A percentile compares a stretch with the other conserved stretches of the same genome.
Conservation (phyloP, 2,113 vertebrate species). For the Poicephalus meyeri region DNA sequence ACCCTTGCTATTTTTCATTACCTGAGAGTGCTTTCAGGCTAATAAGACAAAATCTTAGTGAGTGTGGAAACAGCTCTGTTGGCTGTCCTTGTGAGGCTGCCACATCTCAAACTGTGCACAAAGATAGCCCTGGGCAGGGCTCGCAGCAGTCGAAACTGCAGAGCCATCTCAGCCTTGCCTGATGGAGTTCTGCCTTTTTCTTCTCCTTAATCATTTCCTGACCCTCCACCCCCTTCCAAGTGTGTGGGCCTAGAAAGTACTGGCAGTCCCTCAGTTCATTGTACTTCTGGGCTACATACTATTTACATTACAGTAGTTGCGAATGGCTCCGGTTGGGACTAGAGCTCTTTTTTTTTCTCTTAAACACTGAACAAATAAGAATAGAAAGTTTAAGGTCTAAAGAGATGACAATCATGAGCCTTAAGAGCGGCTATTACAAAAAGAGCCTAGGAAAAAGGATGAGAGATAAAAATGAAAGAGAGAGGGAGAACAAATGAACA, state of each 20-base stretch:
- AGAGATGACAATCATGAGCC: rapidly evolving
- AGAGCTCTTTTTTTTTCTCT: not conserved
- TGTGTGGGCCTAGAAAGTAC: constrained; percentile 54
- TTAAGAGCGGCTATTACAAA: not conserved
- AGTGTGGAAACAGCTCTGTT: not conserved
- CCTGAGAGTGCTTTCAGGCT: not conserved
- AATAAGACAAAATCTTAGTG: not conserved
- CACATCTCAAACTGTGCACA: not conserved
- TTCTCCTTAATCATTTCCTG: not conserved
- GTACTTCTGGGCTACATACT: not conserved
- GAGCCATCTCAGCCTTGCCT: not conserved
- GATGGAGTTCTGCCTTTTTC: not conserved
- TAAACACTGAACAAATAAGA: not conserved
- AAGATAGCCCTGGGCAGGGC: not conserved
- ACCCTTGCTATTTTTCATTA: not conserved
- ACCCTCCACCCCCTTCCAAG: not conserved
- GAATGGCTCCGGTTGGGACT: not conserved
- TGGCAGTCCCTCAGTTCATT: constrained; percentile 34
- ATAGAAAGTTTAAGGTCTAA: not conserved
- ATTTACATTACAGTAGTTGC: constrained; percentile 1
- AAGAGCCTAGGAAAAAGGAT: not conserved
- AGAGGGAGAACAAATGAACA: not conserved
- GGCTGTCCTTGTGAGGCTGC: not conserved
- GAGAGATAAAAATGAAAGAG: not conserved
- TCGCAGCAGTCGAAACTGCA: not conserved